phyloP scores from a whole-genome alignment of 2,797 vertebrate species.

The Hylomyscus alleni region DNA sequence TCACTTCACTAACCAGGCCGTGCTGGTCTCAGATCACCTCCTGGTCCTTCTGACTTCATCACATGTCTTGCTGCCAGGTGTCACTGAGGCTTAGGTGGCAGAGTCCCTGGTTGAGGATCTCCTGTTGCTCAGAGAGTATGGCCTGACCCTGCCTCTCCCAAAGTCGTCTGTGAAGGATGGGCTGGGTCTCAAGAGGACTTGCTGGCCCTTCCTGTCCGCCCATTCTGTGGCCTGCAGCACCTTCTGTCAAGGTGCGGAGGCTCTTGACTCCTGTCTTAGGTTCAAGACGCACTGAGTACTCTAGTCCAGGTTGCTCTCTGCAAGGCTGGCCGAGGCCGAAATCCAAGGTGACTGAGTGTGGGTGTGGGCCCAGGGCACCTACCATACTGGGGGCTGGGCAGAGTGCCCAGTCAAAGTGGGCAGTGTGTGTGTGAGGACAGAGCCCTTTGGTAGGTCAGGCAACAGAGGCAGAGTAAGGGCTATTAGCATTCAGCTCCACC shows the following conservation, averaged over 20 bases:
- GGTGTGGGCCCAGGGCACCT: background rate
- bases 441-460: background rate
- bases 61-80: background rate
- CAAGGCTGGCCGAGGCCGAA: background rate
- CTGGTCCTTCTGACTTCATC: accelerated
- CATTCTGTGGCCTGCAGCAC: no score
- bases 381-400: background rate
- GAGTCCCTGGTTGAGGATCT: no score
- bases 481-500: background rate
- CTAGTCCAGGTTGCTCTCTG: background rate
- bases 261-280: background rate
- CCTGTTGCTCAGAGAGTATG: background rate
- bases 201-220: background rate
- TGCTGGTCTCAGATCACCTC: background rate
- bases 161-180: background rate
- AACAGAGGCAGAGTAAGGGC: background rate
- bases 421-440: no score
- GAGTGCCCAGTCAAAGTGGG: background rate
- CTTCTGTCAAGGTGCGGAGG: background rate
- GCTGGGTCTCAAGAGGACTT: no score
- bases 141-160: background rate
- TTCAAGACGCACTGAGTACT: background rate
- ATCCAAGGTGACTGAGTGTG: background rate
- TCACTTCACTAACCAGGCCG: accelerated
- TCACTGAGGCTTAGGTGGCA: background rate